Percentiles rank a stretch among this genome's conserved stretches.
Evolutionary conservation across 2,888 invertebrate species (phyloP).

Genomic region (Drosophila kuntzei): DNA sequence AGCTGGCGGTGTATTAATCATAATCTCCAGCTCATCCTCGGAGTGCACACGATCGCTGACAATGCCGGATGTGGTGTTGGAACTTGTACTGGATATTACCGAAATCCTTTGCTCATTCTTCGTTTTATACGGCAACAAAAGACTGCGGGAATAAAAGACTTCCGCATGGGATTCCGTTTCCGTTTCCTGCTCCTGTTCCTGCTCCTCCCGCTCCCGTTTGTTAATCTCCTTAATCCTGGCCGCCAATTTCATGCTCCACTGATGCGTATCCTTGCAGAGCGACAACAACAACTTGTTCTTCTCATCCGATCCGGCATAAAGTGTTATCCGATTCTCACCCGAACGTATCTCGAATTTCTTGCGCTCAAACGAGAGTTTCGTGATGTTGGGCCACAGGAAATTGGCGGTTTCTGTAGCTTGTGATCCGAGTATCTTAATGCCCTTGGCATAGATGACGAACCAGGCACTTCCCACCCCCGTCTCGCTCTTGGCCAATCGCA

Average conservation of each 20-base stretch:
- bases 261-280: conserved; percentile 96
- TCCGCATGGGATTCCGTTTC: background rate
- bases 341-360: conserved; percentile 98
- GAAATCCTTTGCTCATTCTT: conserved; percentile 93
- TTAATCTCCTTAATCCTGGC: conserved; percentile 93
- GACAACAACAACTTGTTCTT: conserved; percentile 96
- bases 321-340: conserved; percentile 93
- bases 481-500: conserved; percentile 92
- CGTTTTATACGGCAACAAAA: conserved; percentile 88
- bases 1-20: conserved; percentile 92
- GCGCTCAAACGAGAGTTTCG: conserved; percentile 97
- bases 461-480: conserved; percentile 92
- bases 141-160: conserved; percentile 86
- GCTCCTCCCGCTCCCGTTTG: conserved; percentile 93
- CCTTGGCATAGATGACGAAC: conserved; percentile 96
- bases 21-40: conserved; percentile 96
- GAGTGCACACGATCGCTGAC: conserved; percentile 98
- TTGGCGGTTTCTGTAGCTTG: conserved; percentile 89
- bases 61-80: conserved; percentile 98
- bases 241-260: conserved; percentile 97
- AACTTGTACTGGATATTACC: conserved; percentile 96
- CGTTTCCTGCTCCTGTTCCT: background rate
- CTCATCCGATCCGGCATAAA: conserved; percentile 96
- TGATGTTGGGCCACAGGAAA: conserved; percentile 98
- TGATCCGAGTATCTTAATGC: conserved; percentile 92